These are phyloP conservation scores for Spea hammondii DNA, from an alignment of 2,797 vertebrate genomes.

Conservation along the genomic window DNA sequence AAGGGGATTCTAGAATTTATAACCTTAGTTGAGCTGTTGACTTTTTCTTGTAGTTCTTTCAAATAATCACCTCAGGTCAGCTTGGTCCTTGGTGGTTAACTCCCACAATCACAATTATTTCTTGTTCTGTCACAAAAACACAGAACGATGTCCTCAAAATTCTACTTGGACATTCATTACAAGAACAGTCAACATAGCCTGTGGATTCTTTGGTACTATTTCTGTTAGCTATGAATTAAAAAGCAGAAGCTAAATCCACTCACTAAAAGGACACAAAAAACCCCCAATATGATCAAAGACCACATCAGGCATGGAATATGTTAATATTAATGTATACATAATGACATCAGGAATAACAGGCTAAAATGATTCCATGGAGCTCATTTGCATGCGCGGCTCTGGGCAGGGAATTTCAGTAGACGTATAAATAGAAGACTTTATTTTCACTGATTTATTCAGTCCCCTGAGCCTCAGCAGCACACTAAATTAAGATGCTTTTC, in stretches of 20 bases:
- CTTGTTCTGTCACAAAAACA: too few species aligned
- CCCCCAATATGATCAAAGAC: neutral
- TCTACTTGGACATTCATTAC: too few species aligned
- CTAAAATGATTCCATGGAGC: conserved; percentile 8
- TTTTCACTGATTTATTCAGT: neutral
- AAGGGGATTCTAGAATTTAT: too few species aligned
- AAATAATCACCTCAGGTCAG: too few species aligned
- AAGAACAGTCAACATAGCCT: too few species aligned
- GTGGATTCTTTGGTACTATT: too few species aligned
- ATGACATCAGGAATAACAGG: conserved; percentile 2
- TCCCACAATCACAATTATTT: too few species aligned
- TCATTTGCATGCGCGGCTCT: neutral
- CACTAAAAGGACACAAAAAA: neutral
- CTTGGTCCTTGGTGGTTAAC: too few species aligned
- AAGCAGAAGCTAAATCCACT: neutral
- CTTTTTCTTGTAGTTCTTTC: too few species aligned
- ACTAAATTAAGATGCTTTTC: neutral
- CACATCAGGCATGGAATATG: neutral
- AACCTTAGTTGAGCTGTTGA: too few species aligned
- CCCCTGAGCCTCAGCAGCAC: neutral
- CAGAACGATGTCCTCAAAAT: too few species aligned
- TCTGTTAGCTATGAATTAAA: too few species aligned
- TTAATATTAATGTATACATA: neutral
- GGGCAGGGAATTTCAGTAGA: neutral
- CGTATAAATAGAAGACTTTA: neutral